phyloP scores from a whole-genome alignment of 53 echinoderm and acorn worm genomes.

The Mesocentrotus franciscanus region DNA sequence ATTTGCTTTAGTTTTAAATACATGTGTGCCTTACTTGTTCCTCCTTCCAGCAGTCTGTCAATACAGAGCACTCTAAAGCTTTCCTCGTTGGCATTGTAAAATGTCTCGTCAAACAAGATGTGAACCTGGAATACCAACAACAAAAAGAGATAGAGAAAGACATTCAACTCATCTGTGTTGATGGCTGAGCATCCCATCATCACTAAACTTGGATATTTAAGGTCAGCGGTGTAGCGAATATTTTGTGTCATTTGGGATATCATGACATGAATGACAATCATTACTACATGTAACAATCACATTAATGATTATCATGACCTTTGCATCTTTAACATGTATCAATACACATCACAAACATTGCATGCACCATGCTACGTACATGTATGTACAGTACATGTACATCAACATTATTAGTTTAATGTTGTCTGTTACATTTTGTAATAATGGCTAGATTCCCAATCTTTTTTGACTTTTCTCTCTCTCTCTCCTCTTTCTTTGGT shows the following conservation, averaged over 20 bases:
- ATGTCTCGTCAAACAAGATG: conserved; percentile 95
- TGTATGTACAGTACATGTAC: not conserved
- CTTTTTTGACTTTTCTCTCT: not conserved
- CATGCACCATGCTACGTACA: too few relatives aligned
- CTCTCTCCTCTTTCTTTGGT: not conserved
- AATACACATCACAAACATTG: too few relatives aligned
- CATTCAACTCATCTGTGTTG: too few relatives aligned
- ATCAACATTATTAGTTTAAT: too few relatives aligned
- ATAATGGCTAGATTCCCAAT: too few relatives aligned
- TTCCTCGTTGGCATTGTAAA: conserved; percentile 88
- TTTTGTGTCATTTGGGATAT: too few relatives aligned
- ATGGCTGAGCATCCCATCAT: too few relatives aligned
- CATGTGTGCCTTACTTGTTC: conserved; percentile 79
- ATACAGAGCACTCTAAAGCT: conserved; percentile 94
- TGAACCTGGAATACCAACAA: conserved; percentile 70
- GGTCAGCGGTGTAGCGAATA: too few relatives aligned
- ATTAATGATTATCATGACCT: not conserved
- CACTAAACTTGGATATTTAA: too few relatives aligned
- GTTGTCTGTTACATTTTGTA: too few relatives aligned
- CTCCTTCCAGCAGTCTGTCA: conserved; percentile 92
- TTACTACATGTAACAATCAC: not conserved
- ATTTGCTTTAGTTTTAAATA: not conserved
- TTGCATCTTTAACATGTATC: not conserved
- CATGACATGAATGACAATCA: not conserved
- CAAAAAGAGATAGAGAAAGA: not conserved